Evolutionary conservation across 2,797 vertebrate genomes (phyloP).

Genomic region (Squalus acanthias): DNA sequence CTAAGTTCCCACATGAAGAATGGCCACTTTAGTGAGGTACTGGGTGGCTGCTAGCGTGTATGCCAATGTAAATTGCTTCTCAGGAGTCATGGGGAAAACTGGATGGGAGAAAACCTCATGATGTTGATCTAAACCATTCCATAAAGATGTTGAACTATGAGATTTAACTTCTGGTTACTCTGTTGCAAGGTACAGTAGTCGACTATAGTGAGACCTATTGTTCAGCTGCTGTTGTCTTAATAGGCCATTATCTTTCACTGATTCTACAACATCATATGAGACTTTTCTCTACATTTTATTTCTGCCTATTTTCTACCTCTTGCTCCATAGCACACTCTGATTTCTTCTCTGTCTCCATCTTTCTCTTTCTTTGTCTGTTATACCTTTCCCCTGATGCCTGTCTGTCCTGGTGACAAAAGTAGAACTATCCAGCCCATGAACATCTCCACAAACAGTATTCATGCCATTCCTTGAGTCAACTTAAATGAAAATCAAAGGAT

Average conservation of each 20-base stretch:
- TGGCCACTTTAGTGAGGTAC: not conserved
- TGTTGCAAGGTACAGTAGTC: not conserved
- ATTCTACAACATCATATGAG: not conserved
- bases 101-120: too few species aligned
- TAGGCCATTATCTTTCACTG: not conserved
- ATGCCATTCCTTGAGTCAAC: not conserved
- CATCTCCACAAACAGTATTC: not conserved
- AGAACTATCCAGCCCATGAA: not conserved
- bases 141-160: not conserved
- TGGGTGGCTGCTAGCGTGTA: not conserved
- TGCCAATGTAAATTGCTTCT: not conserved
- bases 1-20: too few species aligned
- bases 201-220: not conserved
- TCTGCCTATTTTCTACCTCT: not conserved
- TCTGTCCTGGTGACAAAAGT: not conserved
- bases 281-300: not conserved
- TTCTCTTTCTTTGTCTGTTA: not conserved
- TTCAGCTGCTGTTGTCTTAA: not conserved
- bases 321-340: not conserved
- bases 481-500: not conserved
- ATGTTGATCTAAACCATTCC: not conserved
- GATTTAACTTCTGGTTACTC: not conserved
- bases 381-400: not conserved
- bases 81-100: not conserved
- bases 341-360: not conserved